Percentiles rank a stretch among this genome's conserved stretches.
Conservation (phyloP, 2,888 invertebrate species). For the Psococerastis gibbosa region DNA sequence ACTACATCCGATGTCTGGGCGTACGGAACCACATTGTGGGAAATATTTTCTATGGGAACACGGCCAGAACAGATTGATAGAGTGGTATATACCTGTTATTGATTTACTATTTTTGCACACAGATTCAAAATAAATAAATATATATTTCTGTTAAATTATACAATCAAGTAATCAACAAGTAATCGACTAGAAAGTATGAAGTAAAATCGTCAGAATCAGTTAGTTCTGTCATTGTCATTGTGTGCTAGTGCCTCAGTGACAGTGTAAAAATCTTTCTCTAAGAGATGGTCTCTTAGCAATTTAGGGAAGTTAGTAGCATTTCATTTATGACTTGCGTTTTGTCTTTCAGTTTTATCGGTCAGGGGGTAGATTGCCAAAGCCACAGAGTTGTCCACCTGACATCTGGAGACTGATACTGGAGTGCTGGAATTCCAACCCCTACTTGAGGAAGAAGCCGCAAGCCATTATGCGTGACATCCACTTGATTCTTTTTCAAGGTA, state of each 20-base stretch:
- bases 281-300: too few relatives aligned
- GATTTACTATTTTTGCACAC: too few relatives aligned
- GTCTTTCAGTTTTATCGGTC: constrained; percentile 38
- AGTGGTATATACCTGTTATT: constrained; percentile 11
- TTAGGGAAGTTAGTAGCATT: too few relatives aligned
- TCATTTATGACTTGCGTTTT: constrained; percentile 12
- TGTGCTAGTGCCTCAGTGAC: too few relatives aligned
- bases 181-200: too few relatives aligned
- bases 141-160: too few relatives aligned
- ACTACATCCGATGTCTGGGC: constrained; percentile 76
- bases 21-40: constrained; percentile 80
- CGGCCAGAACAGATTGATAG: constrained; percentile 22
- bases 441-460: constrained; percentile 56
- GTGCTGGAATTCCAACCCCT: constrained; percentile 62
- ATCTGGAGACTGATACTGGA: constrained; percentile 58
- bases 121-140: too few relatives aligned
- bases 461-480: constrained; percentile 70
- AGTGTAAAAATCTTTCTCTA: too few relatives aligned
- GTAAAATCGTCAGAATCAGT: too few relatives aligned
- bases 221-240: too few relatives aligned
- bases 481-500: constrained; percentile 55
- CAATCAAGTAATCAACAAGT: too few relatives aligned
- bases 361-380: constrained; percentile 47
- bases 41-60: constrained; percentile 66
- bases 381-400: constrained; percentile 48